These are phyloP conservation scores for Chelidonichthys spinosus DNA, from an alignment of 2,797 vertebrate genomes.

Conservation along the genomic window DNA sequence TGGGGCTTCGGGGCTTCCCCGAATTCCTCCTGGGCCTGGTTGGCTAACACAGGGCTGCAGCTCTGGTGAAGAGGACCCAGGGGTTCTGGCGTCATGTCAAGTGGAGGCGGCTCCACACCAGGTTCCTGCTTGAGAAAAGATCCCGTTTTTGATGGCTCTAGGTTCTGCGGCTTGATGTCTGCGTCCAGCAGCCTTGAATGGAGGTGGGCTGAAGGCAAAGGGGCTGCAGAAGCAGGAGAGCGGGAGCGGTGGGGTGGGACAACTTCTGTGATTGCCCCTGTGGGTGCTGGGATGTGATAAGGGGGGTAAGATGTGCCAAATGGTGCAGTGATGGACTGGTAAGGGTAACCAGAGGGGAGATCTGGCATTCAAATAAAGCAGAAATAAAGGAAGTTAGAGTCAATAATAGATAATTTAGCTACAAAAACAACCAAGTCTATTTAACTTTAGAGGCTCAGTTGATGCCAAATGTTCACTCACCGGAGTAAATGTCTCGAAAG, in stretches of 20 bases:
- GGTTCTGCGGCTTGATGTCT: constrained; percentile 87
- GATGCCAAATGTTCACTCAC: constrained; percentile 75
- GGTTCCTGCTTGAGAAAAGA: constrained; percentile 87
- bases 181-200: constrained; percentile 83
- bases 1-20: constrained; percentile 29
- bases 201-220: constrained; percentile 80
- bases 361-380: constrained; percentile 78
- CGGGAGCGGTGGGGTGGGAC: constrained; percentile 81
- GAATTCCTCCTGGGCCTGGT: constrained; percentile 59
- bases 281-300: constrained; percentile 87
- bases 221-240: constrained; percentile 84
- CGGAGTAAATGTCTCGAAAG: constrained; percentile 89
- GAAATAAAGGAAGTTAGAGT: constrained; percentile 21
- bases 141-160: constrained; percentile 78
- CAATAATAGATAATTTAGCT: neutral
- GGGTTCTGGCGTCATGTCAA: constrained; percentile 69
- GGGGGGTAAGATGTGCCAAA: constrained; percentile 90
- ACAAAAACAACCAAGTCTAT: neutral
- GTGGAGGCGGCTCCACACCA: constrained; percentile 79
- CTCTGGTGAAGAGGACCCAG: constrained; percentile 72
- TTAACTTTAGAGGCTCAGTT: neutral
- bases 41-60: constrained; percentile 46
- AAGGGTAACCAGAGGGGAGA: constrained; percentile 90
- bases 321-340: constrained; percentile 89
- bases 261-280: constrained; percentile 83